Conservation (phyloP, 2,888 invertebrate species). For the Bombylius major region DNA sequence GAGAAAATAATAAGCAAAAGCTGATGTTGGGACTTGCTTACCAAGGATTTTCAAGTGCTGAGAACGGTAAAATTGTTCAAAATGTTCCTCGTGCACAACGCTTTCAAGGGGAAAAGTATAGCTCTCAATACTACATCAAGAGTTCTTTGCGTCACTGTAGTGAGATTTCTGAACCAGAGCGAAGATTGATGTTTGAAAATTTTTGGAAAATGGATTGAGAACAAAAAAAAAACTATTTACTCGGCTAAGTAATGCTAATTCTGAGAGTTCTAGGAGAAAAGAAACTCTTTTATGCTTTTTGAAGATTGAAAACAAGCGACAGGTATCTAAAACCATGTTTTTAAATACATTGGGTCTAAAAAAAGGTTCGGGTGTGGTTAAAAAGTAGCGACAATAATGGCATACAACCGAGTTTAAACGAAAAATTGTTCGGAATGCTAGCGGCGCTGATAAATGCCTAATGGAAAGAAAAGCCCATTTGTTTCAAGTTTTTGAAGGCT, state of each 20-base stretch:
- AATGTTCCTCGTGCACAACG: no score
- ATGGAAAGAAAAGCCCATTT: background rate
- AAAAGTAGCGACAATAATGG: slow-evolving; percentile 2
- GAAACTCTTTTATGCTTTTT: slow-evolving; percentile 1
- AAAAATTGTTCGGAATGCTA: background rate
- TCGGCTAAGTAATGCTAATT: background rate
- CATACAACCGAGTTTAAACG: background rate
- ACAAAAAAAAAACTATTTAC: slow-evolving; percentile 7
- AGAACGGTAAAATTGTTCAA: no score
- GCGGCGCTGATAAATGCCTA: background rate
- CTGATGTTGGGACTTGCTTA: no score
- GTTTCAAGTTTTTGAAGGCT: background rate
- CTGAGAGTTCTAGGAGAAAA: slow-evolving; percentile 4
- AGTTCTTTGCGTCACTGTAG: slow-evolving; percentile 5
- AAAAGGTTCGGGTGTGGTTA: slow-evolving; percentile 3
- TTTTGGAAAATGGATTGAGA: slow-evolving; percentile 6
- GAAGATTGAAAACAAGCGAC: slow-evolving; percentile 5
- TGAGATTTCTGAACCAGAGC: slow-evolving; percentile 1
- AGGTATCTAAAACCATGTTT: slow-evolving; percentile 7
- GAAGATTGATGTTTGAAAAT: slow-evolving; percentile 5
- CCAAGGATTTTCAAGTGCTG: no score
- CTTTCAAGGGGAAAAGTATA: slow-evolving; percentile 4
- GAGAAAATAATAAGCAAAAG: no score
- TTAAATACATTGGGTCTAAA: slow-evolving; percentile 3
- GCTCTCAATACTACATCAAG: slow-evolving; percentile 5